Conservation (phyloP, 2,888 invertebrate genomes). For the Diarsia mendica region DNA sequence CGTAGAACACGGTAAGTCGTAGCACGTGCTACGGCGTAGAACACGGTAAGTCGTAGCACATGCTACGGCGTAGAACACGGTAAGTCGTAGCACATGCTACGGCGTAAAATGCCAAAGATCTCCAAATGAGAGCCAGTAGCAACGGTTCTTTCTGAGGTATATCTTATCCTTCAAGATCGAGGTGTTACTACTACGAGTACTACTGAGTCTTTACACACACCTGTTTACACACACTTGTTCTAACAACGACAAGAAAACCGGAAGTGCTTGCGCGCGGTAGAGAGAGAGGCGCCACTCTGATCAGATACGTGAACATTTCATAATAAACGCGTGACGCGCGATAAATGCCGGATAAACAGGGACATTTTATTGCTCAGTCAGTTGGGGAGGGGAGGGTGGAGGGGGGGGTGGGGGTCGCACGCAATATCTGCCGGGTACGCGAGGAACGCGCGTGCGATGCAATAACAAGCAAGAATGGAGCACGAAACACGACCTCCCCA, state of each 20-base stretch:
- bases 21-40: neutral
- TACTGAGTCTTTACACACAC: too few species aligned
- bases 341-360: conserved; percentile 8
- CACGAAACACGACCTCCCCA: neutral
- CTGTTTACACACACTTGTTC: too few species aligned
- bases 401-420: too few species aligned
- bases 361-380: neutral
- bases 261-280: too few species aligned
- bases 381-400: neutral
- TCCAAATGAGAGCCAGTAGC: too few species aligned
- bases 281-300: neutral
- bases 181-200: too few species aligned
- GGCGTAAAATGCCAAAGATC: too few species aligned
- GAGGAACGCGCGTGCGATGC: conserved; percentile 8
- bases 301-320: conserved; percentile 12
- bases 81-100: neutral
- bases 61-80: neutral
- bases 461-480: neutral
- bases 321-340: conserved; percentile 14
- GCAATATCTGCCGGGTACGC: too few species aligned
- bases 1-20: neutral
- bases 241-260: too few species aligned
- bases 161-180: too few species aligned
- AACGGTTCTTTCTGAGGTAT: too few species aligned
- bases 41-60: neutral